Percentiles rank a stretch among this genome's conserved stretches.
These are phyloP conservation scores for Zygogramma bicolorata DNA, from an alignment of 2,888 invertebrate species.

Conservation along the genomic window DNA sequence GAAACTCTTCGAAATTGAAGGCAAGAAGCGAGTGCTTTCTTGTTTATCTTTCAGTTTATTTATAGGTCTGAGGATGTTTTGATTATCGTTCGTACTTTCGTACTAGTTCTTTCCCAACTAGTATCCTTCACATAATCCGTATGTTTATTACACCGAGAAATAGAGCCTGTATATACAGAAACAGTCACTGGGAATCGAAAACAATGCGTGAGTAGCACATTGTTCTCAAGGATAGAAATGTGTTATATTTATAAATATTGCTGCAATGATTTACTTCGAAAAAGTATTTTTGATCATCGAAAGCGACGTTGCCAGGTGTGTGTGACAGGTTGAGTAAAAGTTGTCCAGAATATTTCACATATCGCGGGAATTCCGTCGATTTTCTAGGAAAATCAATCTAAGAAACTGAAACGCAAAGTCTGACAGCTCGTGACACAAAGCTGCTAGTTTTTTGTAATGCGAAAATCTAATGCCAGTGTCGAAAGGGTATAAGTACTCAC, in stretches of 20 bases:
- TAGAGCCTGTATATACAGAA: not conserved
- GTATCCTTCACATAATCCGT: too few relatives aligned
- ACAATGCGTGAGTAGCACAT: conserved; percentile 1
- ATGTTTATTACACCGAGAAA: not conserved
- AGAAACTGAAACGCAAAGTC: too few relatives aligned
- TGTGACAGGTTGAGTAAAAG: not conserved
- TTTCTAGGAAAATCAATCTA: not conserved
- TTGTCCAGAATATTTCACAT: not conserved
- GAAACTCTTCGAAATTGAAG: too few relatives aligned
- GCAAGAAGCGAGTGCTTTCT: too few relatives aligned
- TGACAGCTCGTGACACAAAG: too few relatives aligned
- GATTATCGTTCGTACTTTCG: too few relatives aligned
- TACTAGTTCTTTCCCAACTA: too few relatives aligned
- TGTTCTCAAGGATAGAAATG: conserved; percentile 9
- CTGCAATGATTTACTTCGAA: conserved; percentile 18
- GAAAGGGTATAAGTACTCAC: too few relatives aligned
- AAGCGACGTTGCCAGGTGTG: conserved; percentile 22
- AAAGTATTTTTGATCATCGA: conserved; percentile 26
- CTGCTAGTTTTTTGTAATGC: too few relatives aligned
- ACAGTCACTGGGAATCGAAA: not conserved
- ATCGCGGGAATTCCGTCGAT: not conserved
- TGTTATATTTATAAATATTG: conserved; percentile 14
- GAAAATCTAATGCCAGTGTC: too few relatives aligned
- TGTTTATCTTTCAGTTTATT: too few relatives aligned
- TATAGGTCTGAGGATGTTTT: too few relatives aligned